Base-by-base conservation (phyloP, 2,888 invertebrate genomes). In the Coelinius sp. region DNA sequence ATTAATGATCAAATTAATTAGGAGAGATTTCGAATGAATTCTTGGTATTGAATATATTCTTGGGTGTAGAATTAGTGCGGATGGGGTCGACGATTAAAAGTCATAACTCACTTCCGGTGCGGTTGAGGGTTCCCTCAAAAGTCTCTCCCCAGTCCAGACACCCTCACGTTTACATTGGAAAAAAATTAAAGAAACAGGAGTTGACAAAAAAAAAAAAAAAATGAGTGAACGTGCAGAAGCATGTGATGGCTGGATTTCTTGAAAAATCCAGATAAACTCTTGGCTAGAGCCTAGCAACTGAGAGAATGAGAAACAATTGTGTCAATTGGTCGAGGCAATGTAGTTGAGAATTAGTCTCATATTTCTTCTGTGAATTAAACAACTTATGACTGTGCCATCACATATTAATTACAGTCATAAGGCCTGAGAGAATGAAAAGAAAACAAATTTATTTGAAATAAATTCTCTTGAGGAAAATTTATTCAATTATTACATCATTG, bases 51-150 rank as follows among this genome's bases (percentile, higher is more conserved):
- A 4, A 31, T 31, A 6, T 31, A 49, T 59, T 59, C 59, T 35
- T 20, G 10, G 59, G 6, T 49, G 68, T 67, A 56, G 35, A 59
- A 62, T 52, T 17, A 63, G 53, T 14, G 35, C 31, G 66, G 56
- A 62, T 52, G 66, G 31, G 53, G 46, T 41, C 38, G 67, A 59
- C 69, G 72, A 75, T 76, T 75, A 72, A 71, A 72, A 73, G 75
- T 68, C 75, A 76, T 75, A 76, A 76, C 52, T 74, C 72, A 72
- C 69, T 76, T 76, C 76, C 76, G 76, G 76, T 74, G 53, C 63
- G 53, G 38, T 63, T 53, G 64, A 65, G 68, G 52, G 70, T 67
- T 46, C 69, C 73, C 72, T 72, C 75, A 72, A 70, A 75, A 53
- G 68, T 46, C 69, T 72, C 72, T 72, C 75, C 70, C 68, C 73